Percentiles rank a stretch among this genome's conserved stretches.
These are phyloP conservation scores for Eubasilissa splendida DNA, from an alignment of 2,888 invertebrate species.

Conservation along the genomic window DNA sequence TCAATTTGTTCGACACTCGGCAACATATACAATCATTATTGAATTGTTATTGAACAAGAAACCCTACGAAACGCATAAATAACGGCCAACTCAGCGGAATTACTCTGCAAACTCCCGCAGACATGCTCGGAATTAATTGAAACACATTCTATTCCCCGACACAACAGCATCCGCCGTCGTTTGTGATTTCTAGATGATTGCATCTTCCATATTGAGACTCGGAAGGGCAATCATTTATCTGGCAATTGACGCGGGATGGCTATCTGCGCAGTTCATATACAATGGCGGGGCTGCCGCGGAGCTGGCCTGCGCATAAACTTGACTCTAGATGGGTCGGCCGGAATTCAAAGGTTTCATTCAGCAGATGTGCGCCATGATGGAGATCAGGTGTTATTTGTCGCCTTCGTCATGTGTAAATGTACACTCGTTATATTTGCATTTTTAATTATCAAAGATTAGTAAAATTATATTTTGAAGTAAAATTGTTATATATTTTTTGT, in stretches of 20 bases:
- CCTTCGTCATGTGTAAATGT: no score
- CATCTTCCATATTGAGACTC: constrained; percentile 3
- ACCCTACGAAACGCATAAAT: not conserved
- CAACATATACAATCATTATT: not conserved
- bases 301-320: no score
- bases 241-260: not conserved
- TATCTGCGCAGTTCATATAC: not conserved
- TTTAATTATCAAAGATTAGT: no score
- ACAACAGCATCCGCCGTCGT: not conserved
- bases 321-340: no score
- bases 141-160: constrained; percentile 3
- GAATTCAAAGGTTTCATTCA: no score
- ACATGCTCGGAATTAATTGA: constrained; percentile 7
- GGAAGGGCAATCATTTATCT: not conserved
- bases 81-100: not conserved
- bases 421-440: no score
- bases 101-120: not conserved
- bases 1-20: not conserved
- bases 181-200: constrained; percentile 1
- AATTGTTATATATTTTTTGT: no score
- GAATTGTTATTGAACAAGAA: not conserved
- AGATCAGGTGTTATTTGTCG: no score
- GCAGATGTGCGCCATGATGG: no score
- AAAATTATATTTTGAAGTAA: no score
- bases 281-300: no score